A percentile compares a stretch with the other conserved stretches of the same genome.
phyloP scores from a whole-genome alignment of 2,888 invertebrate species.

The Acanthosepion pharaonis region DNA sequence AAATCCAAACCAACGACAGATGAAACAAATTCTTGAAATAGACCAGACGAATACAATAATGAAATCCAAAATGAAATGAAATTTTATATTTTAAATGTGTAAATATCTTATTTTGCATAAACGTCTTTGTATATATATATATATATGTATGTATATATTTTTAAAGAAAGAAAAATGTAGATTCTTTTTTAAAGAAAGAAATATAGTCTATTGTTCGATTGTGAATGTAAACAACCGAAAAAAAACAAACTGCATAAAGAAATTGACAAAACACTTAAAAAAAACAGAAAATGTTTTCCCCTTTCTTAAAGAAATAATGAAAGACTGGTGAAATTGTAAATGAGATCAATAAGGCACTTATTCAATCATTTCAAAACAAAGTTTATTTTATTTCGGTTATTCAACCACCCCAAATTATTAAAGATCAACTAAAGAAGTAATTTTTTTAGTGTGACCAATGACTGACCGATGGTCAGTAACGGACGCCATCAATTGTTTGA shows the following conservation, averaged over 20 bases:
- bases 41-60: neutral
- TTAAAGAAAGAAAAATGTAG: neutral
- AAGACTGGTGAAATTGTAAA: neutral
- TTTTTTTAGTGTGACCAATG: neutral
- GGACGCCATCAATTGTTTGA: neutral
- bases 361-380: neutral
- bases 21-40: neutral
- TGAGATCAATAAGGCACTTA: slow-evolving; percentile 33
- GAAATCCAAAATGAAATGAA: slow-evolving; percentile 18
- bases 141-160: neutral
- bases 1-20: neutral
- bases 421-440: neutral
- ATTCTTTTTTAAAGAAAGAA: neutral
- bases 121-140: neutral
- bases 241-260: neutral
- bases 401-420: neutral
- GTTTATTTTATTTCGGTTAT: neutral
- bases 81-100: neutral
- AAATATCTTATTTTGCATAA: neutral
- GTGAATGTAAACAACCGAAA: neutral
- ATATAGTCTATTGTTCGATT: neutral
- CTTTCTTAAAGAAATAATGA: neutral
- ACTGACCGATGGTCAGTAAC: neutral
- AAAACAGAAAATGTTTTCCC: no score
- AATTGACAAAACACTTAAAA: neutral